Conservation (phyloP, 2,797 vertebrate genomes). For the Squalus acanthias region DNA sequence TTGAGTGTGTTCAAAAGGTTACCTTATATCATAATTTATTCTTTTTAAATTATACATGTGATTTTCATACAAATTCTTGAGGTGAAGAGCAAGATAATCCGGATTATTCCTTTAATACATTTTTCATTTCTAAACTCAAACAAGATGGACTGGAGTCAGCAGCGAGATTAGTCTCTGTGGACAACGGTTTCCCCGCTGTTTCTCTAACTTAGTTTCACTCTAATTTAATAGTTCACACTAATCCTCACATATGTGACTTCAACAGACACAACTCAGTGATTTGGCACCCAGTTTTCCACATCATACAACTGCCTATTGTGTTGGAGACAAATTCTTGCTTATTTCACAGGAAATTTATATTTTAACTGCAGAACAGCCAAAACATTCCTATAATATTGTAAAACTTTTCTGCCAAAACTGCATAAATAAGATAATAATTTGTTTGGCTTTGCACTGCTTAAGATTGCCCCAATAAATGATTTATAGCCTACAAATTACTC, state of each 20-base stretch:
- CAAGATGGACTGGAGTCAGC: not conserved
- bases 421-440: not conserved
- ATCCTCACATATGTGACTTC: not conserved
- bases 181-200: not conserved
- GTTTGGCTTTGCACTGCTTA: not conserved
- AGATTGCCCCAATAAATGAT: not conserved
- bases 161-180: not conserved
- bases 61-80: not conserved
- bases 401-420: not conserved
- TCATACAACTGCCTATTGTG: not conserved
- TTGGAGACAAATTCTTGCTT: not conserved
- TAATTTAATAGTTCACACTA: not conserved
- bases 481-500: not conserved
- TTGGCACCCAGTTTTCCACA: not conserved
- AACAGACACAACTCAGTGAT: not conserved
- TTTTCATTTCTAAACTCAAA: not conserved
- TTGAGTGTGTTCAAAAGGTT: not conserved
- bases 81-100: not conserved
- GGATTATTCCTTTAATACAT: not conserved
- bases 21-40: not conserved
- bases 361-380: not conserved
- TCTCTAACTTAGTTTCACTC: not conserved
- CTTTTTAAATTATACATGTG: not conserved
- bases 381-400: not conserved
- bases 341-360: not conserved